A percentile compares a stretch with the other conserved stretches of the same genome.
phyloP scores from a whole-genome alignment of 1,140 invertebrate genomes.

The Drosophila murphyi region DNA sequence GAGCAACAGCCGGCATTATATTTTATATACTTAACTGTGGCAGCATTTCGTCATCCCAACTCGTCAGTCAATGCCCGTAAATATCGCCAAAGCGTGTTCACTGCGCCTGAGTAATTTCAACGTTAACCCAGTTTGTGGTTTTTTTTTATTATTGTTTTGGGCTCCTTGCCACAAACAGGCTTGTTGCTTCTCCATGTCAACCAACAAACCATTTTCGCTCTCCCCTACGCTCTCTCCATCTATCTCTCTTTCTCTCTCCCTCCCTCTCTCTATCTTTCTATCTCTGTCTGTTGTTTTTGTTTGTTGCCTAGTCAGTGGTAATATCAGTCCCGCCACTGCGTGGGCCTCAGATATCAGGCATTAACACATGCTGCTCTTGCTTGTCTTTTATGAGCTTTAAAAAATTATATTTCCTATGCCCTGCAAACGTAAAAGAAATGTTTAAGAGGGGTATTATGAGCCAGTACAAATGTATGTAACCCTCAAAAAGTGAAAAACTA shows the following conservation, averaged over 20 bases:
- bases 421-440: background rate
- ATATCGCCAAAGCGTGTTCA: conserved; percentile 26
- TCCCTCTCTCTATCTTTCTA: background rate
- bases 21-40: background rate
- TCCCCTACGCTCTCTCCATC: background rate
- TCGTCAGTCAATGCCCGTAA: conserved; percentile 36
- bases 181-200: conserved; percentile 39
- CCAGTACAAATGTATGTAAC: no score
- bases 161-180: conserved; percentile 7
- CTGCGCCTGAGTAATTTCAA: conserved; percentile 15
- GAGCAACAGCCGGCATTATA: conserved; percentile 31
- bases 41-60: conserved; percentile 66
- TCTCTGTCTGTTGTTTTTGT: conserved; percentile 23
- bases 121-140: conserved; percentile 37
- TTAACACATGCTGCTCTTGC: conserved; percentile 33
- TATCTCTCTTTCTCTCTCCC: background rate
- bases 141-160: background rate
- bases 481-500: no score
- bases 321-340: conserved; percentile 26
- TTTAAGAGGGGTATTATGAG: no score
- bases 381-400: background rate
- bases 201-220: background rate
- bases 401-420: background rate
- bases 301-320: conserved; percentile 32
- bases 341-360: no score